Conservation (phyloP, 2,888 invertebrate genomes). For the Spisula solida region DNA sequence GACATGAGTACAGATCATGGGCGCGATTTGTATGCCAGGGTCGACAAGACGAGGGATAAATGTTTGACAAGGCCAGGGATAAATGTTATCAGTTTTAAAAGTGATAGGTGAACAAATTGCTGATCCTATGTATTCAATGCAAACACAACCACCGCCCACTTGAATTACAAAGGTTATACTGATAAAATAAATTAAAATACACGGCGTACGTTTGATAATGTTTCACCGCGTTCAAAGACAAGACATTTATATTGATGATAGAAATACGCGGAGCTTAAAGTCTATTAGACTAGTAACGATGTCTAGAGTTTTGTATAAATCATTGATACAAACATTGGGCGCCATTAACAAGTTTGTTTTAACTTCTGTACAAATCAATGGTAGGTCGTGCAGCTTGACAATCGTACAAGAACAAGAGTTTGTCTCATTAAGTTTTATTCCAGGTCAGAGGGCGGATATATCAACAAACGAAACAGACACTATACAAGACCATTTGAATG, state of each 20-base stretch:
- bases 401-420: no score
- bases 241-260: background rate
- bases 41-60: background rate
- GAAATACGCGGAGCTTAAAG: background rate
- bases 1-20: background rate
- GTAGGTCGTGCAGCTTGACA: no score
- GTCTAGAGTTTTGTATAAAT: background rate
- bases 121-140: background rate
- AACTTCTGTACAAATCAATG: no score
- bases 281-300: background rate
- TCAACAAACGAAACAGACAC: no score
- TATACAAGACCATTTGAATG: no score
- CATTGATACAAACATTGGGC: background rate
- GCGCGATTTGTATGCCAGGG: background rate
- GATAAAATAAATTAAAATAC: background rate
- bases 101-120: background rate
- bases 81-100: background rate
- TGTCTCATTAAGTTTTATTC: no score
- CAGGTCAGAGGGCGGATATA: no score
- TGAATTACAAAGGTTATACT: background rate
- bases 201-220: background rate
- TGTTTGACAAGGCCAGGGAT: background rate
- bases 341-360: no score
- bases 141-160: conserved; percentile 10
- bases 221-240: background rate